Conservation (phyloP, 1,140 invertebrate genomes). For the Ceratosolen solmsi region DNA sequence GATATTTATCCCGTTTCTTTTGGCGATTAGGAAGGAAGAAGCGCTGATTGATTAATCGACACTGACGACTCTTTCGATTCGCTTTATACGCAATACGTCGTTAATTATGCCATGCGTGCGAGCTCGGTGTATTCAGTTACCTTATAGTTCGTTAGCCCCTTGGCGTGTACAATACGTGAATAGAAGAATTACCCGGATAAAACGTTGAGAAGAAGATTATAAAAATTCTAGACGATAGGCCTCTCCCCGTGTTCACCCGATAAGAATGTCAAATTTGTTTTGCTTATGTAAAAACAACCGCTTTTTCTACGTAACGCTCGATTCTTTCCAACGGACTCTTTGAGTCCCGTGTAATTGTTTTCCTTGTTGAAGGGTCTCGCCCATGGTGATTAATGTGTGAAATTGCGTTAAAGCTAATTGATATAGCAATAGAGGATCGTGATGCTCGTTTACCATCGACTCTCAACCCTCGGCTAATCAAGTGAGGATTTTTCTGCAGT, state of each 20-base stretch:
- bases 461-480: too few species aligned
- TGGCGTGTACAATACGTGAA: background rate
- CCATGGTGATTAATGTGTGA: background rate
- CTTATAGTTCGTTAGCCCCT: too few species aligned
- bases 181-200: too few species aligned
- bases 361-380: too few species aligned
- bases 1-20: background rate
- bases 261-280: background rate
- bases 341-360: background rate
- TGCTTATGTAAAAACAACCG: too few species aligned
- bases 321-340: too few species aligned
- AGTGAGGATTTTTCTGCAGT: background rate
- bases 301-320: too few species aligned
- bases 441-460: too few species aligned
- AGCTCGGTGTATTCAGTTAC: background rate
- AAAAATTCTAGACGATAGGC: background rate
- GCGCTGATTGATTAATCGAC: slow-evolving; percentile 13
- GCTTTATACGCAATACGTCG: background rate
- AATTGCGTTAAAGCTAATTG: background rate
- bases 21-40: background rate
- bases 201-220: background rate
- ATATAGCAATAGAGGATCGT: too few species aligned
- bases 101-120: background rate
- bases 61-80: too few species aligned
- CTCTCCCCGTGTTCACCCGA: background rate